Evolutionary conservation across 1,140 invertebrate genomes (phyloP), one percentile per base, ranked within the genome.

Genomic region (Zaprionus africanus): DNA sequence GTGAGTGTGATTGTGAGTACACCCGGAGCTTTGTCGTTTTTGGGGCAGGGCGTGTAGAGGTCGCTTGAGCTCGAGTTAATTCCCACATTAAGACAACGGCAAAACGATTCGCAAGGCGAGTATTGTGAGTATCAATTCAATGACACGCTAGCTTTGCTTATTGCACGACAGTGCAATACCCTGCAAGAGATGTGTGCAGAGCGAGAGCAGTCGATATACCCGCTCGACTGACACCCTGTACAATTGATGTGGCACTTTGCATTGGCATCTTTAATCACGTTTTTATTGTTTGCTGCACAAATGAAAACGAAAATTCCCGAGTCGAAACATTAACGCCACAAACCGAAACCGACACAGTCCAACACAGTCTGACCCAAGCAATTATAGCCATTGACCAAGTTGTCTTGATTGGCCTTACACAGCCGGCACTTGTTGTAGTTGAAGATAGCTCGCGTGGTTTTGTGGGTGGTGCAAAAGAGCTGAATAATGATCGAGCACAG

Each of bases 181-280:
- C 72, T 75, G 41, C 31, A 67, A 15, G 19, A 49, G 26, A 5
- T 13, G 24, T 13, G 2, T 34, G 9, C 31, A 34, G 9, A 0
- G 31, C 4, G 1, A 31, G 19, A 24, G n/a, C 0, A 5, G 24
- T 12, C 19, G 0, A 22, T 24, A 22, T 11, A 51, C 46, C 46
- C 46, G 1, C 3, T 17, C 5, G 1, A 43, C 0, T 38, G n/a
- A 31, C 15, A 57, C 63, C 15, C 13, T 54, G 66, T 19, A 66
- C 62, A 78, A 82, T 81, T 90, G 60, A 59, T 79, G 26, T 22
- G 54, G 43, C 68, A 76, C 60, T 81, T 79, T 81, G 84, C 81
- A 90, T 88, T 88, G 73, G 86, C 85, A 90, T 90, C 85, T 90
- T 90, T 85, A 85, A 90, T 90, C 85, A 90, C 86, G 86, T 90